phyloP scores from a whole-genome alignment of 2,888 invertebrate species.

The Sicus ferrugineus region DNA sequence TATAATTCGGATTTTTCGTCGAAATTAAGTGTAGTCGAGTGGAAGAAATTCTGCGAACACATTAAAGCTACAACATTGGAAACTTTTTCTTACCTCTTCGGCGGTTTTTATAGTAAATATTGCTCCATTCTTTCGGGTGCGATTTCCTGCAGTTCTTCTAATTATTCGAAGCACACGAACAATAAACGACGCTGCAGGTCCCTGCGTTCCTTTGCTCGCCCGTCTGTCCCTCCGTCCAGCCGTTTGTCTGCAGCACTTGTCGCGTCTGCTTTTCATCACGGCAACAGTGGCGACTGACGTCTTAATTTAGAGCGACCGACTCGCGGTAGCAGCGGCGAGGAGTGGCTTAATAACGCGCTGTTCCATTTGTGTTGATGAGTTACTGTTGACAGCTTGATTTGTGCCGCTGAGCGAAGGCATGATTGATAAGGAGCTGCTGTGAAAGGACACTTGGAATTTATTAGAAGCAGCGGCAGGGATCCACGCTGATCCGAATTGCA shows the following conservation, averaged over 20 bases:
- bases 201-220: too few relatives aligned
- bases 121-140: background rate
- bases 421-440: slow-evolving; percentile 36
- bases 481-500: background rate
- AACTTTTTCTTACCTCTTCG: too few relatives aligned
- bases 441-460: slow-evolving; percentile 38
- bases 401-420: slow-evolving; percentile 18
- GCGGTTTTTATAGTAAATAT: too few relatives aligned
- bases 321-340: background rate
- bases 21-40: too few relatives aligned
- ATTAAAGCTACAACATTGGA: too few relatives aligned
- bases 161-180: slow-evolving; percentile 6
- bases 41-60: too few relatives aligned
- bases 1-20: background rate
- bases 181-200: background rate
- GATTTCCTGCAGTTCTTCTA: slow-evolving; percentile 13
- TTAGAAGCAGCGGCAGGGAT: background rate
- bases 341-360: background rate
- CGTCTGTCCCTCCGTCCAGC: too few relatives aligned
- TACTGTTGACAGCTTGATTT: slow-evolving; percentile 21
- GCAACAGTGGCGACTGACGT: slow-evolving; percentile 20
- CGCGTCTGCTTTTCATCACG: slow-evolving; percentile 21
- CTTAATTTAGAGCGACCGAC: slow-evolving; percentile 13
- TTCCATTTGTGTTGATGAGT: background rate
- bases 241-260: slow-evolving; percentile 11